Evolutionary conservation across 2,797 vertebrate species (phyloP), one percentile per base, ranked within the genome.

Genomic region (Sciaenops ocellatus): DNA sequence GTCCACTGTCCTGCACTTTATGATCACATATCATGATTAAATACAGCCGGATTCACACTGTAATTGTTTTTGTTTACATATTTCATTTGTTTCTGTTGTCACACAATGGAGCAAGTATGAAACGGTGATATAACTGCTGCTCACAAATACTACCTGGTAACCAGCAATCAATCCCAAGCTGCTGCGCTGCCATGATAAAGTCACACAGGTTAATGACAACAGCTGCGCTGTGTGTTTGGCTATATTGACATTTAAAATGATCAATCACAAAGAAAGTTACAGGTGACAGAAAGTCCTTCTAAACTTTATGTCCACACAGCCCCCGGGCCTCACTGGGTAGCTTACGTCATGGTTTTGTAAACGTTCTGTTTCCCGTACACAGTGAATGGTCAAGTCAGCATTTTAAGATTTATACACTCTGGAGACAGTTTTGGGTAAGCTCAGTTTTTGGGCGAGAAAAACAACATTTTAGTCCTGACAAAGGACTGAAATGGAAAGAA

Each of bases 31-130:
- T 10, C 12, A 4, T 44, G 24, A 18, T 68, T 22, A 12, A 50
- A n/a, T 41, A 48, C 52, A 47, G 61, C 34, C 3, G 1, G 46
- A 52, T 68, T 54, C 38, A 62, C 57, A n/a, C 10, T 42, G 11
- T 60, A 18, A 11, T 15, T 57, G 44, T 44, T 51, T 1, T 68
- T 20, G 20, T 57, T 68, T 54, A 20, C 7, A n/a, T 56, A 3
- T 63, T 47, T 76, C 10, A 38, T 66, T 6, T 16, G 6, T 66
- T 54, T 78, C 16, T 60, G 9, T 47, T n/a, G n/a, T 76, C 56
- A 42, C n/a, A 63, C 50, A n/a, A 2, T 18, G 11, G 6, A 51
- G 26, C 1, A 1, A 28, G 30, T 17, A 50, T 66, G 28, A 55
- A 22, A 26, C 38, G 41, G 16, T 24, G 20, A 42, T 22, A 42